A percentile compares a stretch with the other conserved stretches of the same genome.
Conservation (phyloP, 1,140 invertebrate genomes). For the Euura lappo region DNA sequence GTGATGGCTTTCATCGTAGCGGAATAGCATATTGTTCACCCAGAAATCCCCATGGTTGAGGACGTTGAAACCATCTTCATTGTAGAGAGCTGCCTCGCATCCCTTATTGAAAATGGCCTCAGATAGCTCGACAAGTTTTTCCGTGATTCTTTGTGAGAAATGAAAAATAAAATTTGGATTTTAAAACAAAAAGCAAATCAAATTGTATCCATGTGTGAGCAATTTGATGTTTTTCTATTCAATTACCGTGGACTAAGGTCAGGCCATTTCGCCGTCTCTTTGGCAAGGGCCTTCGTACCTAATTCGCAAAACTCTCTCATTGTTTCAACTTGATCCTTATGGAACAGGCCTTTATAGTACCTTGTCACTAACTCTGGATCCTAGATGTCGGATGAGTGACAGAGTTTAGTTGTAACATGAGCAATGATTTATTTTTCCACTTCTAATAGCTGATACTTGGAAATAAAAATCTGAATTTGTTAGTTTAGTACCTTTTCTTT, state of each 20-base stretch:
- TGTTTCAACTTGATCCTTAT: slow-evolving; percentile 29
- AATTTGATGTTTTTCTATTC: not conserved
- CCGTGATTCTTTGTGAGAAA: slow-evolving; percentile 43
- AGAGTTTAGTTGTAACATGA: no score
- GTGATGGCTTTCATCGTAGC: slow-evolving; percentile 34
- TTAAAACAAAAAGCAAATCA: no score
- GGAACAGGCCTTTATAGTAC: slow-evolving; percentile 52
- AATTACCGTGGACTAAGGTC: slow-evolving; percentile 38
- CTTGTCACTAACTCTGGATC: slow-evolving; percentile 50
- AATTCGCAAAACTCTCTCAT: slow-evolving; percentile 41
- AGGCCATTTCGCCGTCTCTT: slow-evolving; percentile 49
- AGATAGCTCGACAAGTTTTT: slow-evolving; percentile 52
- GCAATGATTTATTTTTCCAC: no score
- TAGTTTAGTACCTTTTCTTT: slow-evolving; percentile 41
- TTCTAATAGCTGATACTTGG: no score
- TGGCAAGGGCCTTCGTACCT: slow-evolving; percentile 35
- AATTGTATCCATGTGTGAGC: no score
- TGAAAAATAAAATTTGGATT: no score
- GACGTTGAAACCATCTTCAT: slow-evolving; percentile 62
- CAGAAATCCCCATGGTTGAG: slow-evolving; percentile 38
- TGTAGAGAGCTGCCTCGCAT: slow-evolving; percentile 30
- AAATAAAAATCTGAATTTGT: no score
- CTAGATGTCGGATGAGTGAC: slow-evolving; percentile 32
- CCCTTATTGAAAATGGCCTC: slow-evolving; percentile 42
- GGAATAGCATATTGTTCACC: slow-evolving; percentile 54